Percentiles rank a stretch among this genome's conserved stretches.
phyloP scores from a whole-genome alignment of 2,797 vertebrate species.

The Esox lucius region DNA sequence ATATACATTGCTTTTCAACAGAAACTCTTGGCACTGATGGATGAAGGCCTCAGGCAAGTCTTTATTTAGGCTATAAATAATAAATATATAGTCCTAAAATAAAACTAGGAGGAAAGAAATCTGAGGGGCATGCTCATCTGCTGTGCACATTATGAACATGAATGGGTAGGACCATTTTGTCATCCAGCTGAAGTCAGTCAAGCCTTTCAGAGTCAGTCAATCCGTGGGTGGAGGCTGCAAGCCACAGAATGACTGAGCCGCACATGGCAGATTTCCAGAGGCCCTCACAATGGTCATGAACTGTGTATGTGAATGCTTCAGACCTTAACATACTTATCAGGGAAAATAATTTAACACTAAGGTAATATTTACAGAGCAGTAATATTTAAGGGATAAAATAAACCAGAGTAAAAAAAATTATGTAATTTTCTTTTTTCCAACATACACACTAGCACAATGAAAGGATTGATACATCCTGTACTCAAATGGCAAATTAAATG shows the following conservation, averaged over 20 bases:
- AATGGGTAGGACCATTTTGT: constrained; percentile 60
- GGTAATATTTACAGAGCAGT: constrained; percentile 61
- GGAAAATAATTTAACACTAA: constrained; percentile 54
- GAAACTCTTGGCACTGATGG: background rate
- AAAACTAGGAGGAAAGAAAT: background rate
- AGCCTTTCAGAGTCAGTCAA: constrained; percentile 34
- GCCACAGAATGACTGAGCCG: constrained; percentile 67
- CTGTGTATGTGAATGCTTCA: constrained; percentile 29
- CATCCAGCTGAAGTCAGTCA: constrained; percentile 56
- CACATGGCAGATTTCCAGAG: constrained; percentile 70
- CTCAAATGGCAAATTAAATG: background rate
- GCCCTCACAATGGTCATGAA: constrained; percentile 65
- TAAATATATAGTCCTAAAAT: background rate
- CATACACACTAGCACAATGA: background rate
- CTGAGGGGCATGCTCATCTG: background rate
- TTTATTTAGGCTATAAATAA: background rate
- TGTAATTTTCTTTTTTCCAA: background rate
- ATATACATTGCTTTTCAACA: background rate
- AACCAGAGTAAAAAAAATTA: background rate
- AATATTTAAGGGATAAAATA: background rate
- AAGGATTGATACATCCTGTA: background rate
- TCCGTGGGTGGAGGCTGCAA: constrained; percentile 71
- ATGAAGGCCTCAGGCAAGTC: background rate
- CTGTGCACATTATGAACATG: constrained; percentile 60
- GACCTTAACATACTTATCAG: constrained; percentile 37